Evolutionary conservation across 1,140 invertebrate genomes (phyloP), one percentile per base, ranked within the genome.

Genomic region (Zaprionus ornatus): DNA sequence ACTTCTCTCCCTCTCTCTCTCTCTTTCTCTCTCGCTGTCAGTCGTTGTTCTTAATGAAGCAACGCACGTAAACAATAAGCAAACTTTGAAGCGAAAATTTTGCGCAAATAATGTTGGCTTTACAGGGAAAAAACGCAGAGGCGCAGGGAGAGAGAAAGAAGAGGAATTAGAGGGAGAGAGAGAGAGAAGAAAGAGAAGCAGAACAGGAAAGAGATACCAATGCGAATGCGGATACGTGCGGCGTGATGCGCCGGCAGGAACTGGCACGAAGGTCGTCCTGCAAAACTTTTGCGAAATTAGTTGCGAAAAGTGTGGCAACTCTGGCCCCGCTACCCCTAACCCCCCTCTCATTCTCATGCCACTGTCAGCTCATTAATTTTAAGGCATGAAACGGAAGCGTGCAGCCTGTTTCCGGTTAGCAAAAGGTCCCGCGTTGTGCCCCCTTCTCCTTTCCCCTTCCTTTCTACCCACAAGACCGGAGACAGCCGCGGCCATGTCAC

Each of bases 41-140:
- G 52, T 45, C 37, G 61, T 74, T 71, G 78, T 87, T 88, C 84
- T 88, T 88, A 88, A 88, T 88, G 84, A 88, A 88, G 84, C 84
- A 88, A 90, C 84, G 84, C 84, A 88, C 84, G 84, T 88, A 88
- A 88, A 88, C 84, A 88, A 88, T 88, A 88, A 88, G 84, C 84
- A 88, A 88, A 88, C 84, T 88, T 88, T 88, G 84, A 81, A 90
- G 84, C 85, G 85, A 88, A 88, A 85, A 88, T 88, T 88, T 88
- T 90, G 84, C 81, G 85, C 85, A 85, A 88, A 88, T 88, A 88
- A 85, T 82, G 74, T 76, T 85, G 81, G 72, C 62, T 75, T 80
- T 70, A 40, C 55, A 73, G 15, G 10, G 15, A 45, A 55, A 62
- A 63, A 55, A 56, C 19, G 42, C 5, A 35, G 52, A 17, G 7